These are phyloP conservation scores for Ceratoteleas bidentatus DNA, from an alignment of 1,140 invertebrate genomes.

Conservation along the genomic window DNA sequence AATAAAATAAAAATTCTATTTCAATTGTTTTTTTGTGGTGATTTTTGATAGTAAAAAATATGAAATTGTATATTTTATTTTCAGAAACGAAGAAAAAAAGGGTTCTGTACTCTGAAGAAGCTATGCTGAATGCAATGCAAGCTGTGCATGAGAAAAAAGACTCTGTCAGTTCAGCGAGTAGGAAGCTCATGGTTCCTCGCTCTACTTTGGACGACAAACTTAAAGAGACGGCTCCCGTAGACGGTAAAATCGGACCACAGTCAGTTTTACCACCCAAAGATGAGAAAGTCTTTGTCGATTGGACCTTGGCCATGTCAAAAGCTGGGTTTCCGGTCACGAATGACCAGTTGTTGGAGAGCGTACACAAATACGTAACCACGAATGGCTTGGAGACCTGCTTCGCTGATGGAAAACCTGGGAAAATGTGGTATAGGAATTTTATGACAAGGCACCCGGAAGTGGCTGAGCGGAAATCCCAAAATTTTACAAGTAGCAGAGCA, in stretches of 20 bases:
- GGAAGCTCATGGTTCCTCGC: slow-evolving; percentile 68
- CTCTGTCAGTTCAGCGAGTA: neutral
- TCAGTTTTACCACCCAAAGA: slow-evolving; percentile 63
- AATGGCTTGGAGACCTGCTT: slow-evolving; percentile 58
- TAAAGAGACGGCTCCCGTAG: slow-evolving; percentile 52
- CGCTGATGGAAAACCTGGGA: slow-evolving; percentile 65
- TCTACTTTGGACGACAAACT: slow-evolving; percentile 70
- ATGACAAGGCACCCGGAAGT: slow-evolving; percentile 65
- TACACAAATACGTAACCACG: slow-evolving; percentile 60
- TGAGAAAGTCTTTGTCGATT: slow-evolving; percentile 70
- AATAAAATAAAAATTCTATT: no score
- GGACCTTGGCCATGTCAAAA: slow-evolving; percentile 69
- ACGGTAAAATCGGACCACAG: slow-evolving; percentile 67
- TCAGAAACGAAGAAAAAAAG: no score
- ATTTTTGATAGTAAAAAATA: no score
- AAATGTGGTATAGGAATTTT: slow-evolving; percentile 68
- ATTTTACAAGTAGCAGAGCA: slow-evolving; percentile 65
- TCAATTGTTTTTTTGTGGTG: no score
- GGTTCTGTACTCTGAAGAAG: no score
- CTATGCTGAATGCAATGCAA: no score
- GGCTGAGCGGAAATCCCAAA: slow-evolving; percentile 64
- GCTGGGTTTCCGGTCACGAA: slow-evolving; percentile 71
- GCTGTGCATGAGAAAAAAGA: no score
- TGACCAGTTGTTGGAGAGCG: slow-evolving; percentile 69
- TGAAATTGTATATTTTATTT: no score